A percentile compares a stretch with the other conserved stretches of the same genome.
Evolutionary conservation across 2,888 invertebrate species (phyloP).

Genomic region (Cynaeus angustus): DNA sequence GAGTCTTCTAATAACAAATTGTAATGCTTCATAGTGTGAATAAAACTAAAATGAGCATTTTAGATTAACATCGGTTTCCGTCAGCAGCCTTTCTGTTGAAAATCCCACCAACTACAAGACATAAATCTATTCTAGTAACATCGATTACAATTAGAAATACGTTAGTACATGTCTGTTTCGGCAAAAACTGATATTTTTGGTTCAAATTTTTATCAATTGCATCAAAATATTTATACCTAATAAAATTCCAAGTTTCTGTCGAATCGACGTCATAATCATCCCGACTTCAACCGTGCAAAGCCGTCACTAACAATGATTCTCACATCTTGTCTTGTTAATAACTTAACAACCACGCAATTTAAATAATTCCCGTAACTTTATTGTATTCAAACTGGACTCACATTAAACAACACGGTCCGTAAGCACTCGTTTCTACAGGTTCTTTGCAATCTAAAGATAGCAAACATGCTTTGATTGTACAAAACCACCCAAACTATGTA

Average conservation of each 20-base stretch:
- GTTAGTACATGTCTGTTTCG: too few relatives aligned
- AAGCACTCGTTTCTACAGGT: background rate
- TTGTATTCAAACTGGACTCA: conserved; percentile 42
- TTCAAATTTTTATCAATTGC: too few relatives aligned
- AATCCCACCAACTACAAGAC: too few relatives aligned
- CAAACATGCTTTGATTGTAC: background rate
- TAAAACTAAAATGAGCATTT: conserved; percentile 12
- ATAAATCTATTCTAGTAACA: too few relatives aligned
- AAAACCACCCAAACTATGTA: conserved; percentile 9
- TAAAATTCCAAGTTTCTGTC: too few relatives aligned
- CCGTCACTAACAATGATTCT: conserved; percentile 24
- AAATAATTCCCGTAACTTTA: conserved; percentile 46
- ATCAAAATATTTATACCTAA: too few relatives aligned
- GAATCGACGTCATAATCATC: background rate
- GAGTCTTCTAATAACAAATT: conserved; percentile 16
- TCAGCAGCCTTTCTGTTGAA: too few relatives aligned
- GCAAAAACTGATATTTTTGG: too few relatives aligned
- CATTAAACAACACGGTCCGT: conserved; percentile 18
- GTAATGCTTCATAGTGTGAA: conserved; percentile 16
- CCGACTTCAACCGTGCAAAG: conserved; percentile 3
- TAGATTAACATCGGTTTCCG: background rate
- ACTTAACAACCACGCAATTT: conserved; percentile 42
- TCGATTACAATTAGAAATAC: too few relatives aligned
- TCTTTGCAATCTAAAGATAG: conserved; percentile 8
- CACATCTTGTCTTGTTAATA: conserved; percentile 41